phyloP scores from a whole-genome alignment of 53 echinoderm and acorn worm species.

The Holothuria leucospilota region DNA sequence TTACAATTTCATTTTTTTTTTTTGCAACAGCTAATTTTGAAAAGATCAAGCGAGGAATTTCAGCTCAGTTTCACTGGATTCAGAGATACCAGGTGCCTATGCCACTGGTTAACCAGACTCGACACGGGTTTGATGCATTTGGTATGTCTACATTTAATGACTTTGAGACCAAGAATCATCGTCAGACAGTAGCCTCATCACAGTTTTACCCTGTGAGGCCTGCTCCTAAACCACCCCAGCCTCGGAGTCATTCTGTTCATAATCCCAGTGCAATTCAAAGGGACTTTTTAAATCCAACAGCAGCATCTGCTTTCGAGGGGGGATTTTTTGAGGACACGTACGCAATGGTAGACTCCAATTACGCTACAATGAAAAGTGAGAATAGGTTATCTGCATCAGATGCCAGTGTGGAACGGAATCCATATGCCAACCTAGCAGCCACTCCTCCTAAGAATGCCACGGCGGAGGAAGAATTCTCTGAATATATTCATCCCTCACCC shows the following conservation, averaged over 20 bases:
- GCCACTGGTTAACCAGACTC: slow-evolving; percentile 14
- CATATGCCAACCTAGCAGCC: slow-evolving; percentile 33
- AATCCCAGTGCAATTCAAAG: slow-evolving; percentile 36
- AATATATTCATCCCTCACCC: slow-evolving; percentile 32
- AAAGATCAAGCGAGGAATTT: slow-evolving; percentile 77
- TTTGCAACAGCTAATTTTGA: slow-evolving; percentile 67
- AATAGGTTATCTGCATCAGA: slow-evolving; percentile 3
- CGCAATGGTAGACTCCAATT: not conserved
- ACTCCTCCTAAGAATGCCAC: slow-evolving; percentile 26
- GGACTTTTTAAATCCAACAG: not conserved
- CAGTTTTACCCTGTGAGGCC: slow-evolving; percentile 6
- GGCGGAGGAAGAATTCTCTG: not conserved
- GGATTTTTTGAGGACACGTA: slow-evolving; percentile 17
- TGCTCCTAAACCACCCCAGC: slow-evolving; percentile 36
- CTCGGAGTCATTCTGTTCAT: slow-evolving; percentile 42
- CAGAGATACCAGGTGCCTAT: slow-evolving; percentile 68
- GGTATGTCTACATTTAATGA: slow-evolving; percentile 72
- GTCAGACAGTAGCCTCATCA: slow-evolving; percentile 9
- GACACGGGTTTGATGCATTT: slow-evolving; percentile 66
- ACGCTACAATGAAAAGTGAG: slow-evolving; percentile 33
- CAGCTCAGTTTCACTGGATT: slow-evolving; percentile 84
- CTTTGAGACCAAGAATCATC: not conserved
- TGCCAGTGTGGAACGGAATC: slow-evolving; percentile 25
- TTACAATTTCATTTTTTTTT: not conserved
- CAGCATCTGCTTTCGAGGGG: not conserved